phyloP scores from a whole-genome alignment of 2,888 invertebrate genomes.

The Nomada fabriciana region DNA sequence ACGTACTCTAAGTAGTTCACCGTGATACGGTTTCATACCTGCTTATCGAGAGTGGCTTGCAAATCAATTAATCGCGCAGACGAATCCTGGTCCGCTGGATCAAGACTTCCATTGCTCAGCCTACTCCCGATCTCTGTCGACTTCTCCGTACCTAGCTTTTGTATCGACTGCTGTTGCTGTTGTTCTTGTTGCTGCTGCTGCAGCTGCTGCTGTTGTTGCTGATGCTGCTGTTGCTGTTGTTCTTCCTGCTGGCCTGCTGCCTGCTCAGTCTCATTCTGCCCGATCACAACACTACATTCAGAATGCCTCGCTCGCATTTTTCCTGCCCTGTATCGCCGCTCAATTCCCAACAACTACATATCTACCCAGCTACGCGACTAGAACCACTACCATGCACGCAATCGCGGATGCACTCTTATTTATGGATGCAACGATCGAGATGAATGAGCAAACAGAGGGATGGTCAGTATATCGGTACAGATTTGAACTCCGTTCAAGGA shows the following conservation, averaged over 20 bases:
- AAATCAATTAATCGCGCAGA: constrained; percentile 90
- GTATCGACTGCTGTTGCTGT: constrained; percentile 73
- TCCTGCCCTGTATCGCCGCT: constrained; percentile 74
- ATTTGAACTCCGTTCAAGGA: constrained; percentile 41
- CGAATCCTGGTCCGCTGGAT: constrained; percentile 86
- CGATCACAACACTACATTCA: constrained; percentile 84
- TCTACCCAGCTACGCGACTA: constrained; percentile 72
- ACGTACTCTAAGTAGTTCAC: constrained; percentile 37
- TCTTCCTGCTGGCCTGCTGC: constrained; percentile 78
- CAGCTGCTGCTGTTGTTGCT: constrained; percentile 77
- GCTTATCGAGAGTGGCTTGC: constrained; percentile 94
- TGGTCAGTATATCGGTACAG: constrained; percentile 52
- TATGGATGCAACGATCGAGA: constrained; percentile 68
- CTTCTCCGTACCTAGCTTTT: constrained; percentile 78
- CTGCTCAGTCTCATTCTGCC: constrained; percentile 81
- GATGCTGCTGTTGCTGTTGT: constrained; percentile 81
- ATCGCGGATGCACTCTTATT: constrained; percentile 62
- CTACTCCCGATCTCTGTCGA: constrained; percentile 79
- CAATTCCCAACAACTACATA: constrained; percentile 72
- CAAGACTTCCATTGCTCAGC: constrained; percentile 82
- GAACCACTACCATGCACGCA: constrained; percentile 60
- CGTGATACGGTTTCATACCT: constrained; percentile 86
- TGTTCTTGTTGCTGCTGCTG: constrained; percentile 70
- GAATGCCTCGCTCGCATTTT: constrained; percentile 79
- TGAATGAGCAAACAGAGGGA: constrained; percentile 45